Percentiles rank a stretch among this genome's conserved stretches.
Conservation (phyloP, 2,113 vertebrate species). For the Actenoides lindsayi region DNA sequence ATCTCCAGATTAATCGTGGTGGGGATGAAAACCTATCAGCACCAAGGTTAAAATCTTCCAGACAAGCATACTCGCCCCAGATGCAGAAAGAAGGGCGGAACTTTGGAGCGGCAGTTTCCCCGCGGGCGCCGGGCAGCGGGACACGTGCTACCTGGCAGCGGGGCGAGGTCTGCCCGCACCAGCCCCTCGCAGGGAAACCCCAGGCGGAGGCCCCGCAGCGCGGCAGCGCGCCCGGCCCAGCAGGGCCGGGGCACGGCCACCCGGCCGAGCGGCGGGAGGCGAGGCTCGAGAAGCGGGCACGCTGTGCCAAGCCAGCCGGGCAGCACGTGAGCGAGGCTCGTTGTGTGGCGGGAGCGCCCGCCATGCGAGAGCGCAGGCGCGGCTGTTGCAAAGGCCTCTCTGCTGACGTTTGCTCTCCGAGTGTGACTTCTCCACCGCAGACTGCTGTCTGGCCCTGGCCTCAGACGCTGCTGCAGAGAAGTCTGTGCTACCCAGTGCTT, state of each 20-base stretch:
- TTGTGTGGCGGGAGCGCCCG: accelerated
- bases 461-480: neutral
- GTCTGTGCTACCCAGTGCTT: neutral
- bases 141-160: neutral
- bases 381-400: neutral
- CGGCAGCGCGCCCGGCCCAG: neutral
- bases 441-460: neutral
- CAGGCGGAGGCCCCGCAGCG: accelerated
- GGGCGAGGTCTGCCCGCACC: neutral
- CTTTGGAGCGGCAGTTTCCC: neutral
- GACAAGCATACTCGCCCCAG: accelerated
- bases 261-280: neutral
- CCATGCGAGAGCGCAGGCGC: accelerated
- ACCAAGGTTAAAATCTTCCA: neutral
- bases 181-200: neutral
- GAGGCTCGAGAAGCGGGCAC: accelerated
- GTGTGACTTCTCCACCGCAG: neutral
- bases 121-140: neutral
- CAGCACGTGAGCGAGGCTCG: neutral
- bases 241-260: accelerated
- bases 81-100: neutral
- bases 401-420: neutral
- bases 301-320: neutral
- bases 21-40: neutral
- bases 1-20: neutral